Evolutionary conservation across 2,113 vertebrate genomes (phyloP), one percentile per base, ranked within the genome.

Genomic region (Rhinopomastus cyanomelas): DNA sequence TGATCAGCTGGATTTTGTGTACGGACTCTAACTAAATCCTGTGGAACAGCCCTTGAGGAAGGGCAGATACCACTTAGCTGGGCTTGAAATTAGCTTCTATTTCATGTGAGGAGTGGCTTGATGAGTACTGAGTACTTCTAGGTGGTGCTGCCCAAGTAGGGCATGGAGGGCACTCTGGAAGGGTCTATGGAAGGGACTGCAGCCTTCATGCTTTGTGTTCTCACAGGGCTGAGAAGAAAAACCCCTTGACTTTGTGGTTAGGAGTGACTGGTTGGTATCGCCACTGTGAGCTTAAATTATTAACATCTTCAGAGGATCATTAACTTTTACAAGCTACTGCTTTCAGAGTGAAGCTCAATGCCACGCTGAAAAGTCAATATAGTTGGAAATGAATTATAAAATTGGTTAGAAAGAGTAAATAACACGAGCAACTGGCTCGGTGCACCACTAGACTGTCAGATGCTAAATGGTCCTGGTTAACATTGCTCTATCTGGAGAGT

Each of bases 251-350:
- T 81, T 39, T 2, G 0, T 44, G 55, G 29, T 12, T 86, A 53
- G 48, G 88, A 86, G 30, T 66, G 42, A 73, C 76, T 61, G 55
- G 49, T 66, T 78, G 69, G 88, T 87, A 42, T 42, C 39, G 39
- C 81, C 74, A 30, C 15, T 3, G 4, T 5, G 52, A 69, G 71
- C 83, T 92, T 69, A 30, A 91, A 95, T 90, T 61, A 76, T 80
- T 55, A 36, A 34, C 16, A 4, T 22, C 62, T 88, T 90, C 55
- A n/a, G n/a, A n/a, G 86, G 86, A 15, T 85, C 71, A 82, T 94
- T 94, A 85, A 76, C 83, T 90, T 90, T 46, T 90, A 73, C 62
- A 85, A 69, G 86, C 77, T 88, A 59, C 74, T 92, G 83, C 71
- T 85, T 62, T 88, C 1, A 3, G 55, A 88, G 44, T 69, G 74